phyloP scores from a whole-genome alignment of 2,113 vertebrate species.

The Pipa parva region DNA sequence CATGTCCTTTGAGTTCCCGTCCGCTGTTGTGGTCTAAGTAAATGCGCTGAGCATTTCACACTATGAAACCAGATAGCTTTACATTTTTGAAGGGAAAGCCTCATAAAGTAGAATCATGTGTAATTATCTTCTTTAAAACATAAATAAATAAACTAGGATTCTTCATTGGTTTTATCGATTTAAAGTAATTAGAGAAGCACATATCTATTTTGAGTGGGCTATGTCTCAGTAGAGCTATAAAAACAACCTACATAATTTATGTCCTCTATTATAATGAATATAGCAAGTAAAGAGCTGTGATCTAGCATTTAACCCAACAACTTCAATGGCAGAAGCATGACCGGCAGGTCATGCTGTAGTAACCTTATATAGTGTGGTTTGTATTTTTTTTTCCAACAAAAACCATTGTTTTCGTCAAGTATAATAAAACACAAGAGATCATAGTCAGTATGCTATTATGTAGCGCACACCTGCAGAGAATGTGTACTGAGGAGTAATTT shows the following conservation, averaged over 20 bases:
- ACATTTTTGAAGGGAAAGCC: conserved; percentile 36
- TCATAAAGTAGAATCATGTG: conserved; percentile 49
- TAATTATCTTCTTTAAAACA: conserved; percentile 44
- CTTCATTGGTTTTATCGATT: conserved; percentile 48
- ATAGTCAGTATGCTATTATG: background rate
- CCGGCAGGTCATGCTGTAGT: background rate
- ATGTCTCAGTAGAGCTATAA: conserved; percentile 27
- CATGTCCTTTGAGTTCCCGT: no score
- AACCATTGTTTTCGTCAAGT: background rate
- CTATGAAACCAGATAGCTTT: conserved; percentile 6
- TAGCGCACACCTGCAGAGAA: background rate
- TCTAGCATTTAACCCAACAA: background rate
- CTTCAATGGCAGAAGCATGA: background rate
- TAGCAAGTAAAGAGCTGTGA: background rate
- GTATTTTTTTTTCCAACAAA: background rate
- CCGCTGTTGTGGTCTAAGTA: no score
- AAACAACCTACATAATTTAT: conserved; percentile 23
- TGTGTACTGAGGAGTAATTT: background rate
- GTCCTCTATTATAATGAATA: conserved; percentile 20
- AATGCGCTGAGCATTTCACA: no score
- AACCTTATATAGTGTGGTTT: background rate
- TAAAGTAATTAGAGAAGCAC: conserved; percentile 48
- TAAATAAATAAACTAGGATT: conserved; percentile 53
- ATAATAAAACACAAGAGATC: background rate
- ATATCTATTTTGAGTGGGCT: conserved; percentile 43